These are phyloP conservation scores for Pandemis cinnamomeana DNA, from an alignment of 2,888 invertebrate species.

Conservation along the genomic window DNA sequence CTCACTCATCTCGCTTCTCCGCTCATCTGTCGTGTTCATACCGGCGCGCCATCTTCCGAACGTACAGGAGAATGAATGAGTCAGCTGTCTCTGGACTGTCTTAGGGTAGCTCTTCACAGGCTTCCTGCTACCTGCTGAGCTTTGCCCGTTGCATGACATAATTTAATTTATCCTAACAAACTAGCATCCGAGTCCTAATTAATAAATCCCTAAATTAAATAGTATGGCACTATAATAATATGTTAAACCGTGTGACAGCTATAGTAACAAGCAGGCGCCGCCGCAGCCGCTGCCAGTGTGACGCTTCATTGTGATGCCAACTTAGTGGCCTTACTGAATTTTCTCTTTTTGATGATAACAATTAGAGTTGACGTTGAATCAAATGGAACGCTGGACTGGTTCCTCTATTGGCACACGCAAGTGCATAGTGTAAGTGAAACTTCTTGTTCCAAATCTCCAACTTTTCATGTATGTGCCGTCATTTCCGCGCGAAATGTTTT, in stretches of 20 bases:
- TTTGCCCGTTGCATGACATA: conserved; percentile 72
- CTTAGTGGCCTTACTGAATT: conserved; percentile 81
- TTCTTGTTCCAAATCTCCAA: conserved; percentile 86
- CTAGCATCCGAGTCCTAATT: conserved; percentile 69
- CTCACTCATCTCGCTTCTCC: conserved; percentile 47
- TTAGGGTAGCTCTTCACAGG: conserved; percentile 44
- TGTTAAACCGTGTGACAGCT: conserved; percentile 54
- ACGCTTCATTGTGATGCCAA: conserved; percentile 81
- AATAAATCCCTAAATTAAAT: conserved; percentile 67
- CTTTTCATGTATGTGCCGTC: conserved; percentile 81
- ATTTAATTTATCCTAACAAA: conserved; percentile 59
- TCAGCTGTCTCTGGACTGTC: conserved; percentile 34
- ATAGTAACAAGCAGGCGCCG: conserved; percentile 68
- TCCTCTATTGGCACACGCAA: conserved; percentile 83
- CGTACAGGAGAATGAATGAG: conserved; percentile 36
- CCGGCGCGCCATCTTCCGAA: conserved; percentile 16
- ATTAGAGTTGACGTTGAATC: conserved; percentile 71
- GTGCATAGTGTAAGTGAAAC: conserved; percentile 84
- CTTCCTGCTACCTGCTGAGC: conserved; percentile 56
- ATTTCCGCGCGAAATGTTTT: conserved; percentile 78
- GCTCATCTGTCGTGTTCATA: conserved; percentile 33
- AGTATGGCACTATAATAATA: conserved; percentile 82
- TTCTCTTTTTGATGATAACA: conserved; percentile 76
- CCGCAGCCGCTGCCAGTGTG: conserved; percentile 77
- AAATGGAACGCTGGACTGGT: conserved; percentile 78